These are phyloP conservation scores for Drosophila melanica DNA, from an alignment of 1,140 invertebrate genomes.

Conservation along the genomic window DNA sequence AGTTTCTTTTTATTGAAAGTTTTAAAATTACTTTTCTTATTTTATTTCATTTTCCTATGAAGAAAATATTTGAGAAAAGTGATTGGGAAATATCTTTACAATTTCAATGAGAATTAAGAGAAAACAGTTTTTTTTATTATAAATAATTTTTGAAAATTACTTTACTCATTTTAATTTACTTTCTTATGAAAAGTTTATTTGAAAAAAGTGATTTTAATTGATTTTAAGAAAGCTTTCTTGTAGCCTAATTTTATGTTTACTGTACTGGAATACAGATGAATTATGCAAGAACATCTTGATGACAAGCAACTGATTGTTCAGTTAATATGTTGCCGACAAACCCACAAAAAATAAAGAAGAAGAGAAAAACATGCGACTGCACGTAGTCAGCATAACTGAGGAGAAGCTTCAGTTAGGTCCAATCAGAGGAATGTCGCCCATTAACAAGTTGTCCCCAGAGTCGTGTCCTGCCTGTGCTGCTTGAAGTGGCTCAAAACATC, in stretches of 20 bases:
- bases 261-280: conserved; percentile 27
- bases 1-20: too few species aligned
- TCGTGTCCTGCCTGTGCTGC: conserved; percentile 10
- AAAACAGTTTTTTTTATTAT: too few species aligned
- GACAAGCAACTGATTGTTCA: conserved; percentile 63
- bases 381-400: conserved; percentile 14
- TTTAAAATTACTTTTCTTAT: too few species aligned
- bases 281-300: conserved; percentile 47
- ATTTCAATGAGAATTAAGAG: too few species aligned
- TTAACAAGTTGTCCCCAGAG: conserved; percentile 77
- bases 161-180: too few species aligned
- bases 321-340: conserved; percentile 48
- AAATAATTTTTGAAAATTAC: too few species aligned
- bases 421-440: conserved; percentile 72
- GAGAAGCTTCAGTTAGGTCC: conserved; percentile 29
- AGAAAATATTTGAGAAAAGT: too few species aligned
- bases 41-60: too few species aligned
- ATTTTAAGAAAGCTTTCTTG: background rate
- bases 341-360: conserved; percentile 18
- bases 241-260: conserved; percentile 8
- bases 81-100: too few species aligned
- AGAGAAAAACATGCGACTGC: conserved; percentile 1
- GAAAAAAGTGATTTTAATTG: too few species aligned
- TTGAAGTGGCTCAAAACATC: conserved; percentile 56
- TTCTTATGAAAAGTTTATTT: too few species aligned